phyloP scores from a whole-genome alignment of 2,113 vertebrate species.

The Pollachius pollachius region DNA sequence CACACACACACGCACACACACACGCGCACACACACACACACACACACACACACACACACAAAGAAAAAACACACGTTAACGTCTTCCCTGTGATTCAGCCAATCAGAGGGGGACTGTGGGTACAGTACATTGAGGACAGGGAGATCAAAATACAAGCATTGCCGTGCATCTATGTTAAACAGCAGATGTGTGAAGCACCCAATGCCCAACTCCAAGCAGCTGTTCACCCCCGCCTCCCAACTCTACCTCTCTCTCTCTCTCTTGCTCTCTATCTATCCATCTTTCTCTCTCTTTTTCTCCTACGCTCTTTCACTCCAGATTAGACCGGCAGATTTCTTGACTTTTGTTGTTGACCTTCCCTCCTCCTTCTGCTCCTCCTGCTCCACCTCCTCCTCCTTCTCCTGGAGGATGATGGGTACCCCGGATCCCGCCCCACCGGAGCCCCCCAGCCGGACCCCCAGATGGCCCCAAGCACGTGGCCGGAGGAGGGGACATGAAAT shows the following conservation, averaged over 20 bases:
- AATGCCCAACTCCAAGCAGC: background rate
- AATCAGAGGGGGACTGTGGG: too few species aligned
- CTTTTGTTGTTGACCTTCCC: slow-evolving; percentile 52
- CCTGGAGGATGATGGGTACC: slow-evolving; percentile 46
- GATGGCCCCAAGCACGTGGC: slow-evolving; percentile 79
- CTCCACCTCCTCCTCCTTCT: background rate
- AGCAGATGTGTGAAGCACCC: slow-evolving; percentile 23
- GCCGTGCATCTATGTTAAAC: slow-evolving; percentile 23
- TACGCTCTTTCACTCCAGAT: slow-evolving; percentile 23
- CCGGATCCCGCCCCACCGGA: slow-evolving; percentile 25
- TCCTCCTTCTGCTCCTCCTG: background rate
- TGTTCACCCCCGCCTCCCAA: slow-evolving; percentile 23
- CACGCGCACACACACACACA: too few species aligned
- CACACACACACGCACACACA: too few species aligned
- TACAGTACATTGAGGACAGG: too few species aligned
- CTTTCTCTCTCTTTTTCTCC: too few species aligned
- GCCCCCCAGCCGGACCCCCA: slow-evolving; percentile 41
- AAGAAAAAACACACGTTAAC: too few species aligned
- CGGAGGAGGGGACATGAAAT: slow-evolving; percentile 67
- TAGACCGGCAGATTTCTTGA: slow-evolving; percentile 63
- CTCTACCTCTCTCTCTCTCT: slow-evolving; percentile 52
- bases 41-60: too few species aligned
- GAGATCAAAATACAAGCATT: too few species aligned
- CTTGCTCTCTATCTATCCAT: slow-evolving; percentile 38
- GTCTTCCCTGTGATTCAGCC: too few species aligned